These are phyloP conservation scores for Zelostemma sp. DNA, from an alignment of 1,140 invertebrate genomes.

Conservation along the genomic window DNA sequence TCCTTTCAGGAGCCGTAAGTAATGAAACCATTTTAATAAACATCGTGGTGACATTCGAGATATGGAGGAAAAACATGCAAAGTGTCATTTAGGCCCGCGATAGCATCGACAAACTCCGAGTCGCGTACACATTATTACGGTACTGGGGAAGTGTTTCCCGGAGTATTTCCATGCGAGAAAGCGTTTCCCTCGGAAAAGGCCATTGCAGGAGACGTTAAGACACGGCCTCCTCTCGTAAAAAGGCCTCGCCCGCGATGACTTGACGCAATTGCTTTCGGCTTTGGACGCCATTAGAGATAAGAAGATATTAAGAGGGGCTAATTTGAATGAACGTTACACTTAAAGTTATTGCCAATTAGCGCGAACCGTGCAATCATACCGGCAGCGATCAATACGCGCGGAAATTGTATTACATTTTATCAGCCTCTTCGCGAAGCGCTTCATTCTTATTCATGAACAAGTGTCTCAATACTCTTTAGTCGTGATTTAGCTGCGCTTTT, in stretches of 20 bases:
- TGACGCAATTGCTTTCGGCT: background rate
- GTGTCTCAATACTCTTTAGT: no score
- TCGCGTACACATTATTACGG: conserved; percentile 9
- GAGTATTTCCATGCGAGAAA: background rate
- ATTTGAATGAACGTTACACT: background rate
- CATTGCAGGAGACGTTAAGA: conserved; percentile 2
- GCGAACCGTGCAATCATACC: background rate
- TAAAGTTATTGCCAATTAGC: background rate
- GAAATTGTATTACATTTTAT: no score
- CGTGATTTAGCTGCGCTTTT: no score
- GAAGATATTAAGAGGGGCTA: conserved; percentile 6
- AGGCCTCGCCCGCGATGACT: background rate
- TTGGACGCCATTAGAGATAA: background rate
- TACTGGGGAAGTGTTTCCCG: background rate
- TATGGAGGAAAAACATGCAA: background rate
- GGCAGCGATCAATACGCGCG: background rate
- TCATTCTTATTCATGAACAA: background rate
- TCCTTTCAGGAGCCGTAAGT: background rate
- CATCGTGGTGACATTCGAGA: background rate
- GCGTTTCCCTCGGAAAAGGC: background rate
- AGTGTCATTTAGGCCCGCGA: background rate
- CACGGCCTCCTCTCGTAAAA: conserved; percentile 4
- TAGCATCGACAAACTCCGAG: background rate
- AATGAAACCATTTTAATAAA: conserved; percentile 2
- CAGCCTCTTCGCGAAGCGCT: background rate